Conservation (phyloP, 2,113 vertebrate species). For the Aplodontia rufa region DNA sequence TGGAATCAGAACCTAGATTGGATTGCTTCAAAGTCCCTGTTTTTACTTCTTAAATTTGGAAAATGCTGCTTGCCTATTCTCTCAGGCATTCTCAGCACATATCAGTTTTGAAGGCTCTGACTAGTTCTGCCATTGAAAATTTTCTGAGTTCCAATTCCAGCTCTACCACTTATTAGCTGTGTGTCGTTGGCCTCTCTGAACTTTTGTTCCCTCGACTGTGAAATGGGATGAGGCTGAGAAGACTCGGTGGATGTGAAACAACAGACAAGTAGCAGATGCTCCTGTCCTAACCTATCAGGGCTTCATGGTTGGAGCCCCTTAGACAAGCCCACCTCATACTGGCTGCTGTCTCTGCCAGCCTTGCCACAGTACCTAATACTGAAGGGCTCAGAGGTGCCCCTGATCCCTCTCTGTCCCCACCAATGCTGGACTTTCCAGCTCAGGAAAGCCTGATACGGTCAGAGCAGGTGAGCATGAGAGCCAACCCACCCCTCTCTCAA, state of each 20-base stretch:
- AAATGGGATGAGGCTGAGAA: neutral
- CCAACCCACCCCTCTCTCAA: neutral
- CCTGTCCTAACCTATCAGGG: neutral
- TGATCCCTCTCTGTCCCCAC: neutral
- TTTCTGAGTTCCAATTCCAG: neutral
- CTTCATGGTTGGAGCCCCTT: neutral
- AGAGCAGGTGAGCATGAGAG: neutral
- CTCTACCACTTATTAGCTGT: neutral
- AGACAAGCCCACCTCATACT: neutral
- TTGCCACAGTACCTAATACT: neutral
- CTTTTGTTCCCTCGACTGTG: neutral
- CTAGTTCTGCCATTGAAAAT: neutral
- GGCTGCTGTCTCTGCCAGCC: neutral
- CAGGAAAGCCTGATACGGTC: neutral
- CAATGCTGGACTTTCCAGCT: neutral
- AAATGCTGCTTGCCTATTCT: neutral
- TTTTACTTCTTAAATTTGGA: neutral
- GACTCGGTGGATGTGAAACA: neutral
- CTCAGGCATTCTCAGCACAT: rapidly evolving
- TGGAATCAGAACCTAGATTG: neutral
- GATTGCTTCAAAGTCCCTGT: neutral
- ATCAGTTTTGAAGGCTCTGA: neutral
- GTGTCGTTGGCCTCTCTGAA: neutral
- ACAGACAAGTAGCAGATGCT: neutral
- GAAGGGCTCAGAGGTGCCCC: neutral